These are phyloP conservation scores for Bibio marci DNA, from an alignment of 2,888 invertebrate genomes.

Conservation along the genomic window DNA sequence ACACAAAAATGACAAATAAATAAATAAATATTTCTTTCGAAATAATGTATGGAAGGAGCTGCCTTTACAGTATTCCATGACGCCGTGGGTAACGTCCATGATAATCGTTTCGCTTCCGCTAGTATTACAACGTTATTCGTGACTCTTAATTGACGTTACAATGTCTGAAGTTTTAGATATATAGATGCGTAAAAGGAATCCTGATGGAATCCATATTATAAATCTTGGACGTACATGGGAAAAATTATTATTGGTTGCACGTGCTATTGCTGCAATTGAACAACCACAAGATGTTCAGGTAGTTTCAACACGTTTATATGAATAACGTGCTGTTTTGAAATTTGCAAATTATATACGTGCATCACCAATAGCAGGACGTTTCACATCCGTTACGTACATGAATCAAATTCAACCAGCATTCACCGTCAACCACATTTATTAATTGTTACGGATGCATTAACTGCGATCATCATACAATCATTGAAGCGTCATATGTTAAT, in stretches of 20 bases:
- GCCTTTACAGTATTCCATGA: no score
- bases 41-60: no score
- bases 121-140: no score
- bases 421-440: constrained; percentile 93
- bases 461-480: constrained; percentile 92
- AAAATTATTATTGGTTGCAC: constrained; percentile 88
- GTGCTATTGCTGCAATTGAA: constrained; percentile 96
- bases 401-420: constrained; percentile 95
- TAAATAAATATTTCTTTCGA: no score
- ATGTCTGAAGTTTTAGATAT: constrained; percentile 96
- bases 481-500: constrained; percentile 98
- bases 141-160: constrained; percentile 45
- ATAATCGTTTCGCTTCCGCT: no score
- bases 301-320: constrained; percentile 86
- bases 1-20: no score
- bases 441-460: constrained; percentile 89
- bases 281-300: constrained; percentile 92
- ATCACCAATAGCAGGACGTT: constrained; percentile 96
- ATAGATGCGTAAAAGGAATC: constrained; percentile 89
- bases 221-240: constrained; percentile 98
- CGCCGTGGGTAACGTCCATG: no score
- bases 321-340: constrained; percentile 95
- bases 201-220: constrained; percentile 89
- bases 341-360: constrained; percentile 97
- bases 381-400: constrained; percentile 97